Evolutionary conservation across 2,113 vertebrate genomes (phyloP), one percentile per base, ranked within the genome.

Genomic region (Procavia capensis): DNA sequence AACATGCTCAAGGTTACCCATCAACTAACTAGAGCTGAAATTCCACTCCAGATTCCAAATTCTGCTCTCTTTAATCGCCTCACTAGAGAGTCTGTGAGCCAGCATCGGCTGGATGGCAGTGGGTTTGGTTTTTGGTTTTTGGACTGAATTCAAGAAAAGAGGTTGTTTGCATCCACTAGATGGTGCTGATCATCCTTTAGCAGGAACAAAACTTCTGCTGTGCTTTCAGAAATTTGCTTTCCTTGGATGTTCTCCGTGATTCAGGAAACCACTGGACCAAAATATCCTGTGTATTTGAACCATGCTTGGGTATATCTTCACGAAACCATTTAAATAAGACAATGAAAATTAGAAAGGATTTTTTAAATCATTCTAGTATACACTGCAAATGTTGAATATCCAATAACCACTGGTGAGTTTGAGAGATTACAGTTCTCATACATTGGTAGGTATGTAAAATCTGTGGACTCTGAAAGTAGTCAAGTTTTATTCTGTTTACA

Each of bases 91-190:
- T n/a, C n/a, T n/a, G n/a, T n/a, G n/a, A n/a, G n/a, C n/a, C n/a
- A n/a, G n/a, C n/a, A n/a, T n/a, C n/a, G n/a, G n/a, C n/a, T n/a
- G n/a, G n/a, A n/a, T n/a, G n/a, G n/a, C n/a, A n/a, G n/a, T n/a
- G n/a, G n/a, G n/a, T n/a, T n/a, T n/a, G n/a, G n/a, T n/a, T n/a
- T n/a, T n/a, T n/a, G n/a, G n/a, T n/a, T n/a, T n/a, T n/a, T n/a
- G 43, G 2, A 47, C 43, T 64, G 9, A 79, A 86, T 41, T 94
- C 9, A 29, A 74, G 63, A 86, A 66, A 34, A 85, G 61, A 88
- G 3, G 22, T n/a, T 89, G 72, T 72, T 74, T 94, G 6, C 29
- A 6, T 82, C 96, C 97, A 97, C 96, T 97, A 98, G 97, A 88
- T 97, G 97, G 96, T 75, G 96, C 96, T 97, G 25, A 64, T 39